Conservation (phyloP, 1,140 invertebrate species). For the Bombus huntii region DNA sequence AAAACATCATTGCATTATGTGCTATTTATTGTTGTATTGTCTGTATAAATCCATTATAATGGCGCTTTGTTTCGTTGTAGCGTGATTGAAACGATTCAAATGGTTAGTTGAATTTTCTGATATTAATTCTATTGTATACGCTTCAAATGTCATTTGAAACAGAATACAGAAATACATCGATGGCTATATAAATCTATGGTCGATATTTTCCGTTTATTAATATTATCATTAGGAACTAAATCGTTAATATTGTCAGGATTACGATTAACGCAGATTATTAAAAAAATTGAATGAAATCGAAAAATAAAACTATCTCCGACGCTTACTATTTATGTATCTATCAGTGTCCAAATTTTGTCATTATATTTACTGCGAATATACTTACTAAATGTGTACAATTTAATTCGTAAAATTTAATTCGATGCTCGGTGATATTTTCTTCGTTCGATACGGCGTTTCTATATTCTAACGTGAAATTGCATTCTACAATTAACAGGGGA, state of each 20-base stretch:
- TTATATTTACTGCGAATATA: background rate
- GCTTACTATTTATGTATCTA: background rate
- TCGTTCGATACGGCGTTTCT: background rate
- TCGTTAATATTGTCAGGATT: background rate
- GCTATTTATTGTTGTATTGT: background rate
- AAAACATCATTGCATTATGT: background rate
- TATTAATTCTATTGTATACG: background rate
- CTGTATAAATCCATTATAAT: conserved; percentile 1
- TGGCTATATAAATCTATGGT: background rate
- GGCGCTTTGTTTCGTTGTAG: no score
- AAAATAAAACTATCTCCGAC: background rate
- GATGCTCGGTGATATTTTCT: background rate
- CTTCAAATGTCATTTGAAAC: background rate
- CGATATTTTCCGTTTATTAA: background rate
- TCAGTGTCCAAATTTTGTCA: no score
- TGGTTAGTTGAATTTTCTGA: background rate
- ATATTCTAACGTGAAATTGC: background rate
- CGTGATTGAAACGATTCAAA: background rate
- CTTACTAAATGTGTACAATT: background rate
- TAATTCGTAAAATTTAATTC: conserved; percentile 24
- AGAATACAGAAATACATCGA: background rate
- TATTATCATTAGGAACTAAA: background rate
- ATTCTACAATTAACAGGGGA: conserved; percentile 27
- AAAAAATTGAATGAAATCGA: background rate
- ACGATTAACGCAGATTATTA: background rate